Conservation (phyloP, 92 coral and sea anemone genomes). For the Plumapathes pennacea region DNA sequence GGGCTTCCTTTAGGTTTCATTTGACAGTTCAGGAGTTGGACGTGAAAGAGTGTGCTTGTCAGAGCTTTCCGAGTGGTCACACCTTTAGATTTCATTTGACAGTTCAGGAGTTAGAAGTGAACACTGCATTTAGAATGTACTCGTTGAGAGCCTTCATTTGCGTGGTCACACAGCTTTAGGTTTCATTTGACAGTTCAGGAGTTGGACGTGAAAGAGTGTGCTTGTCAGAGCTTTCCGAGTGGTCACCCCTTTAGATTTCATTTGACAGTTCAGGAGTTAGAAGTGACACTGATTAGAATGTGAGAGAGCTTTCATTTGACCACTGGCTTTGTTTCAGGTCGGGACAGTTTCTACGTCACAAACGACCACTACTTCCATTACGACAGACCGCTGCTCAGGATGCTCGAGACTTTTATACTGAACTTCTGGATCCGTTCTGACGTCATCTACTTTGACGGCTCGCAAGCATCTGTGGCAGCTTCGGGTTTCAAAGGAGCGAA, state of each 20-base stretch:
- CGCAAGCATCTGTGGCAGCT: slow-evolving; percentile 53
- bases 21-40: not conserved
- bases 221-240: too few relatives aligned
- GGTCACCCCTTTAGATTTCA: too few relatives aligned
- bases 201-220: too few relatives aligned
- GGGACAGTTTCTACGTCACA: slow-evolving; percentile 79
- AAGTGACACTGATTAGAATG: too few relatives aligned
- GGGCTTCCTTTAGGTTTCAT: not conserved
- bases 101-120: too few relatives aligned
- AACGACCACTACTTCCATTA: slow-evolving; percentile 78
- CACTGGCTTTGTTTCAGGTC: slow-evolving; percentile 48
- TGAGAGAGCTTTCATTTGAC: not conserved
- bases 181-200: too few relatives aligned
- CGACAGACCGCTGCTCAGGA: slow-evolving; percentile 33
- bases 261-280: too few relatives aligned
- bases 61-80: not conserved
- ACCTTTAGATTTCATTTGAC: too few relatives aligned
- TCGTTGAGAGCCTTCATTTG: too few relatives aligned
- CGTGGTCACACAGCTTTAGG: too few relatives aligned
- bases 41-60: not conserved
- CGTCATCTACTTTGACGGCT: slow-evolving; percentile 77
- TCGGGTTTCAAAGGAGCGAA: slow-evolving; percentile 58
- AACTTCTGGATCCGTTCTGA: slow-evolving; percentile 35
- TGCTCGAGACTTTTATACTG: slow-evolving; percentile 36
- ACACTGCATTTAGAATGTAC: too few relatives aligned